Percentiles rank a stretch among this genome's conserved stretches.
Evolutionary conservation across 2,113 vertebrate genomes (phyloP).

Genomic region (Sinocyclocheilus maitianheensis): DNA sequence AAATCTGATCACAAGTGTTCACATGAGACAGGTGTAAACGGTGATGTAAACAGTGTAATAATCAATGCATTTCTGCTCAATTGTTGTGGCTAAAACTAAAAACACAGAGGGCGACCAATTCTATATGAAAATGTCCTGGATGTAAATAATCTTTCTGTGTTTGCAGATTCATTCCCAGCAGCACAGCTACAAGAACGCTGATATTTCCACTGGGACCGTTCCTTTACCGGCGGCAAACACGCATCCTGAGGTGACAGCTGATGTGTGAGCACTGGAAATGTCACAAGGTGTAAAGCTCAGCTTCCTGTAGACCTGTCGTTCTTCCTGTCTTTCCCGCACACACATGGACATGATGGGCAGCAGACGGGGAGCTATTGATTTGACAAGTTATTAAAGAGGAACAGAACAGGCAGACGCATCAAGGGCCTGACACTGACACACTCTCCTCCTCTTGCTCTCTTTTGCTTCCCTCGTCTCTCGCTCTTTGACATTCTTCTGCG

Average conservation of each 20-base stretch:
- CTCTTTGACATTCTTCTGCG: constrained; percentile 20
- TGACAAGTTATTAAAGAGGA: constrained; percentile 71
- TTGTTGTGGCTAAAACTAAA: no score
- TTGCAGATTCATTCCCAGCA: neutral
- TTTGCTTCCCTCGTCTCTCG: neutral
- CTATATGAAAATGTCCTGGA: no score
- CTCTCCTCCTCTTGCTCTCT: constrained; percentile 46
- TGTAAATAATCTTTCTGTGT: neutral
- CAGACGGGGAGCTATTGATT: constrained; percentile 61
- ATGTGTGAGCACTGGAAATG: constrained; percentile 59
- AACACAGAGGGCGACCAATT: no score
- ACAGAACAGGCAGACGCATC: constrained; percentile 56
- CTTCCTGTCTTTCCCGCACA: constrained; percentile 24
- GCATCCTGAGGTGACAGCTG: constrained; percentile 21
- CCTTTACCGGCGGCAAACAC: neutral
- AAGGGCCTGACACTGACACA: constrained; percentile 65
- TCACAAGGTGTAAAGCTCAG: constrained; percentile 66
- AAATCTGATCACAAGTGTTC: no score
- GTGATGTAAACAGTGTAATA: no score
- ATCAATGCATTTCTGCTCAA: no score
- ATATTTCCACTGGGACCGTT: neutral
- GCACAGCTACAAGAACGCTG: neutral
- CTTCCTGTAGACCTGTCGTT: constrained; percentile 66
- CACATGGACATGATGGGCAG: constrained; percentile 45
- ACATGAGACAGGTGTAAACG: no score